Percentiles rank a stretch among this genome's conserved stretches.
Conservation (phyloP, 2,888 invertebrate species). For the Steromphala cineraria region DNA sequence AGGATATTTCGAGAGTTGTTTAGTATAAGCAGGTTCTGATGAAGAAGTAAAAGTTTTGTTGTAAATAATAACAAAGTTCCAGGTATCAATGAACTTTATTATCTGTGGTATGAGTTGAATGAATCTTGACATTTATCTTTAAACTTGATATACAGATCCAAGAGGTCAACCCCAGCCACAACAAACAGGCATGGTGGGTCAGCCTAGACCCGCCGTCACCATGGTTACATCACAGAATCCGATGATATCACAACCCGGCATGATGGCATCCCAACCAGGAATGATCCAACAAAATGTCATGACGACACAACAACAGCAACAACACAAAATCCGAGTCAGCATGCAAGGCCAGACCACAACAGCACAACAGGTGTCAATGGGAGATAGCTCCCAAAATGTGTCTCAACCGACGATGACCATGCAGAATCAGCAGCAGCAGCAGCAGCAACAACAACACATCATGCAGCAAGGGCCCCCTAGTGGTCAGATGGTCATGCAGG, state of each 20-base stretch:
- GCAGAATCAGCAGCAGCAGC: conserved; percentile 15
- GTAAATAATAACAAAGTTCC: too few species aligned
- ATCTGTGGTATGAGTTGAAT: too few species aligned
- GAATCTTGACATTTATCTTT: neutral
- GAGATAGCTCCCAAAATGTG: conserved; percentile 22
- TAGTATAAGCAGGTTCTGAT: too few species aligned
- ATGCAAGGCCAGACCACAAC: neutral
- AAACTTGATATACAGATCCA: neutral
- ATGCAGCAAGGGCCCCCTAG: conserved; percentile 3
- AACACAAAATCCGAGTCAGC: neutral
- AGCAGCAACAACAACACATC: conserved; percentile 1
- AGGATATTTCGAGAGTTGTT: too few species aligned
- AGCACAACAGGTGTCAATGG: conserved; percentile 9
- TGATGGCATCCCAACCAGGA: neutral
- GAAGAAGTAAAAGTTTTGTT: too few species aligned
- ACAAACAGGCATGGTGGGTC: neutral
- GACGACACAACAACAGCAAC: neutral
- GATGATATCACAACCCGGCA: conserved; percentile 15
- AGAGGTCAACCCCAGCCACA: neutral
- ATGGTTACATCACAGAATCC: conserved; percentile 3
- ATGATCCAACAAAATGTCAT: neutral
- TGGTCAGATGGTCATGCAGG: conserved; percentile 29
- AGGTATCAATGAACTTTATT: too few species aligned
- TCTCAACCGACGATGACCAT: conserved; percentile 25
- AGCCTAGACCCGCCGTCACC: neutral